Conservation (phyloP, 1,140 invertebrate species). For the Acromyrmex echinatior region DNA sequence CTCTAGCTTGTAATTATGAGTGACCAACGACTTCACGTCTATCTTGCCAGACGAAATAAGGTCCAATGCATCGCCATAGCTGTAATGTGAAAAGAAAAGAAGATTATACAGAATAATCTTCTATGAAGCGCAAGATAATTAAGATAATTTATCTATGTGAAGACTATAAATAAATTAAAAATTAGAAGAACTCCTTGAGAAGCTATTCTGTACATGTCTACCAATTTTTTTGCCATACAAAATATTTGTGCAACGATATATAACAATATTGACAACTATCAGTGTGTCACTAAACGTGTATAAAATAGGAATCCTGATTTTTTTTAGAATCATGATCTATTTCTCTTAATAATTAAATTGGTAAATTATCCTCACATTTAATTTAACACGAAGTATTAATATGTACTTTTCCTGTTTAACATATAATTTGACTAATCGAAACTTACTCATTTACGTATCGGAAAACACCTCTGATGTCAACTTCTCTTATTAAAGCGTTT, state of each 20-base stretch:
- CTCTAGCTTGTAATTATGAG: slow-evolving; percentile 95
- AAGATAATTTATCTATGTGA: neutral
- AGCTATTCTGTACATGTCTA: too few relatives aligned
- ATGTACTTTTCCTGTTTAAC: neutral
- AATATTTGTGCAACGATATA: too few relatives aligned
- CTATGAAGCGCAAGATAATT: neutral
- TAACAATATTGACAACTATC: too few relatives aligned
- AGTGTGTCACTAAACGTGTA: too few relatives aligned
- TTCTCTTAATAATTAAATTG: neutral
- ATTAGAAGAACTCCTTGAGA: neutral
- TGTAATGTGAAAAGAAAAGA: slow-evolving; percentile 81
- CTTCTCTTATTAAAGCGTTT: slow-evolving; percentile 93
- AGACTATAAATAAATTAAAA: neutral
- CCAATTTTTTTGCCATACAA: too few relatives aligned
- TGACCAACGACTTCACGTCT: slow-evolving; percentile 95
- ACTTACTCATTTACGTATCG: slow-evolving; percentile 96
- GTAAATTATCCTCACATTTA: too few relatives aligned
- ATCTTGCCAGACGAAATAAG: slow-evolving; percentile 94
- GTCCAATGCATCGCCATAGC: slow-evolving; percentile 94
- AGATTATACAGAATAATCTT: neutral
- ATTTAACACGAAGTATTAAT: neutral
- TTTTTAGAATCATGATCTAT: neutral
- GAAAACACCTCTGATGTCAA: slow-evolving; percentile 97
- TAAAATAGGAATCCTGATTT: neutral
- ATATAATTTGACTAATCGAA: neutral